Percentiles rank a stretch among this genome's conserved stretches.
Conservation (phyloP, 2,888 invertebrate genomes). For the Neuroscelio doddi region DNA sequence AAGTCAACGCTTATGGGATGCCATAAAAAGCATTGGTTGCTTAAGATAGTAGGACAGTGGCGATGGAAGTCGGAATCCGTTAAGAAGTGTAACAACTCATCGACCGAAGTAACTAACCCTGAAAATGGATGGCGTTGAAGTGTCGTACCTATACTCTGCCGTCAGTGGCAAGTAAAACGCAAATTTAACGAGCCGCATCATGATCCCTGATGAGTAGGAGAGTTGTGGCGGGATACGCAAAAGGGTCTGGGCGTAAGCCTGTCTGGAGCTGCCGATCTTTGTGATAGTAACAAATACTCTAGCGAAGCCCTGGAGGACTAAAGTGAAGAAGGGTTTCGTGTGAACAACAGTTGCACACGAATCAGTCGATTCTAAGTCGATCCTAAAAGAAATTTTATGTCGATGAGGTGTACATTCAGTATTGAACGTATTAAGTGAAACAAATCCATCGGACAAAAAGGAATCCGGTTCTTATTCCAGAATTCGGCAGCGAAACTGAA, state of each 20-base stretch:
- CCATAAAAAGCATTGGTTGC: conserved; percentile 74
- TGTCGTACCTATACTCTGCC: no score
- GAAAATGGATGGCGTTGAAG: conserved; percentile 36
- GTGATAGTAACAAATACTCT: conserved; percentile 77
- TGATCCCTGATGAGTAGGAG: conserved; percentile 54
- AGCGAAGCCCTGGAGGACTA: conserved; percentile 78
- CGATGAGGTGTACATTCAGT: conserved; percentile 70
- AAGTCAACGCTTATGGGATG: conserved; percentile 41
- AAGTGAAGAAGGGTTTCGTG: conserved; percentile 78
- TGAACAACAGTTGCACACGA: no score
- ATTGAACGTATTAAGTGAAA: no score
- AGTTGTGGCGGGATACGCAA: conserved; percentile 73
- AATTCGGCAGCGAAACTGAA: conserved; percentile 76
- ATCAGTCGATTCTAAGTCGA: no score
- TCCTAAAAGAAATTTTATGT: conserved; percentile 75
- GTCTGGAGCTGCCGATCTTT: conserved; percentile 73
- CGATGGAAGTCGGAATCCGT: conserved; percentile 76
- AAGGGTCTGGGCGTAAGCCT: no score
- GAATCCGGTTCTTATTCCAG: conserved; percentile 76
- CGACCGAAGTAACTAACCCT: conserved; percentile 76
- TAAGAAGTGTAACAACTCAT: conserved; percentile 72
- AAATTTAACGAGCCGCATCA: conserved; percentile 21
- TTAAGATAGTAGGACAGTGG: no score
- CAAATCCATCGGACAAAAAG: no score
- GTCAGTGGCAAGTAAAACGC: conserved; percentile 67